Base-by-base conservation (phyloP, 1,140 invertebrate genomes). In the Panulirus ornatus region DNA sequence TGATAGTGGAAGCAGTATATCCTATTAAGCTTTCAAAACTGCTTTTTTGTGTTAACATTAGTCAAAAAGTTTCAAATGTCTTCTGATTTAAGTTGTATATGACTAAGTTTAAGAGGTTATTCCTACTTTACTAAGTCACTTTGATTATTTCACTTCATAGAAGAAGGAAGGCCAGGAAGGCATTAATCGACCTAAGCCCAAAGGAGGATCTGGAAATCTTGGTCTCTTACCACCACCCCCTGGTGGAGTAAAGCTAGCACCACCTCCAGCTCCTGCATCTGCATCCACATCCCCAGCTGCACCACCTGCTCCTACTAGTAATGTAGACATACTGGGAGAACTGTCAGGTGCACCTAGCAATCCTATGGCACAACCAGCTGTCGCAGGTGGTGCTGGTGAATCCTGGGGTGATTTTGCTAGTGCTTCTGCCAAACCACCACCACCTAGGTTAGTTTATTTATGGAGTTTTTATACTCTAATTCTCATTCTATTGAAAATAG, bases 161-260 rank as follows among this genome's bases (percentile, higher is more conserved):
- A 97, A 97, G 96, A 98, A 97, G 95, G 97, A 98, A 94, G 97
- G 97, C 11, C 96, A 95, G 92, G 97, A 97, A 92, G 95, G 94
- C 81, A 92, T 94, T 93, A 94, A 95, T 93, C 94, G 96, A 94
- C 93, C 96, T 92, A 95, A 96, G 93, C 94, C 96, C 93, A 94
- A 96, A 93, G 93, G 95, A 91, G 93, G 93, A 84, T 93, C 93
- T 30, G 96, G 96, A 36, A 93, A 93, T 38, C 88, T 93, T 11
- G 95, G 96, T 47, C 95, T 97, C 84, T 95, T 98, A 44, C 97
- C 97, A 86, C 98, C 98, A 70, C 97, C 97, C 44, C 97, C 97
- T 42, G 96, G 97, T 34, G 96, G 95, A 71, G 93, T 95, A 1
- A 96, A 96, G 93, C 94, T 96, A 66, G 94, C 96, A 36, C 95